These are phyloP conservation scores for Archips xylosteana DNA, from an alignment of 2,888 invertebrate species.

Conservation along the genomic window DNA sequence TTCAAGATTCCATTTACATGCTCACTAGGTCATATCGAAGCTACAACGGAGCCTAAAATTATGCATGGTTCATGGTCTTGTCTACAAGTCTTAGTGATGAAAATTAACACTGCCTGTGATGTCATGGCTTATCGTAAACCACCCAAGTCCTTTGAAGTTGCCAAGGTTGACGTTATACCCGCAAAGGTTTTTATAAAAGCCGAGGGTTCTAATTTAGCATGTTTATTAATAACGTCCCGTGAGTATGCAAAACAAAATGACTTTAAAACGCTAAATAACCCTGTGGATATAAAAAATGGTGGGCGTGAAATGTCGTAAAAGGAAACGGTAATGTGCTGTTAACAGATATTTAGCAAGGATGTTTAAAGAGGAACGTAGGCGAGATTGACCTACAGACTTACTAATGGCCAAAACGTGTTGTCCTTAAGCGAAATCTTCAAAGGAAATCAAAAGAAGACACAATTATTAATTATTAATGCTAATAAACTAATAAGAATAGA, in stretches of 20 bases:
- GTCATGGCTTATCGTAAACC: conserved; percentile 4
- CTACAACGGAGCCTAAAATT: conserved; percentile 17
- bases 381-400: conserved; percentile 26
- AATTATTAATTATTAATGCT: background rate
- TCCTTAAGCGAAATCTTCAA: background rate
- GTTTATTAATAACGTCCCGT: conserved; percentile 29
- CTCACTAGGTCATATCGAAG: conserved; percentile 22
- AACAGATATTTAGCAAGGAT: conserved; percentile 31
- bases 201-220: conserved; percentile 21
- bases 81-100: conserved; percentile 25
- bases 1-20: conserved; percentile 24
- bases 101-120: background rate
- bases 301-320: conserved; percentile 35
- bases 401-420: conserved; percentile 13
- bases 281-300: conserved; percentile 25
- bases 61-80: conserved; percentile 14
- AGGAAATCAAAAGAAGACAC: background rate
- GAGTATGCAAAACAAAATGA: conserved; percentile 36
- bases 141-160: conserved; percentile 31
- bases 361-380: conserved; percentile 17
- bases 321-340: conserved; percentile 32
- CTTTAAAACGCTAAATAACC: conserved; percentile 18
- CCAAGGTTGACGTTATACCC: conserved; percentile 27
- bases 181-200: conserved; percentile 23
- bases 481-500: background rate